Evolutionary conservation across 2,888 invertebrate species (phyloP).

Genomic region (Cephus sareptanus): DNA sequence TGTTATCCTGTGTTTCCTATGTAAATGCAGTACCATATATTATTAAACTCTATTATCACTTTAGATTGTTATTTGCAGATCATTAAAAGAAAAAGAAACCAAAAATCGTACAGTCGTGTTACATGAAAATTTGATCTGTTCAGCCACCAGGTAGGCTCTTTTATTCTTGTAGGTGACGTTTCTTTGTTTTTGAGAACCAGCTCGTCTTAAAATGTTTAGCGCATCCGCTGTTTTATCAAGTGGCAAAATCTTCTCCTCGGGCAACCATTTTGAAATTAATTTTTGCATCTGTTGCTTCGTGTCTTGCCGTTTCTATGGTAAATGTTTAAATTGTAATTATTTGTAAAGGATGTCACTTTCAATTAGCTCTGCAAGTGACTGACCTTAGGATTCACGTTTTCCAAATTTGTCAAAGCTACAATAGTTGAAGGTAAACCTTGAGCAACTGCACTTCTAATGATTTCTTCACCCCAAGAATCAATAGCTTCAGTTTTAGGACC

Average conservation of each 20-base stretch:
- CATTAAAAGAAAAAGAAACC: background rate
- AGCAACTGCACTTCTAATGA: constrained; percentile 81
- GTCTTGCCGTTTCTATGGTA: constrained; percentile 71
- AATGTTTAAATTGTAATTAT: constrained; percentile 11
- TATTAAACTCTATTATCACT: constrained; percentile 37
- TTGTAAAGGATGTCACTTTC: constrained; percentile 3
- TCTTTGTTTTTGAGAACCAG: constrained; percentile 86
- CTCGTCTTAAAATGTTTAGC: constrained; percentile 78
- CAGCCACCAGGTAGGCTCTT: constrained; percentile 87
- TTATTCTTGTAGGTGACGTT: constrained; percentile 80
- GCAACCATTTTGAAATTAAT: constrained; percentile 77
- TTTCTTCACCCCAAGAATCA: constrained; percentile 83
- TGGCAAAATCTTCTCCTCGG: constrained; percentile 83
- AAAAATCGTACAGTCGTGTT: constrained; percentile 59
- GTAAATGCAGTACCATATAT: constrained; percentile 1
- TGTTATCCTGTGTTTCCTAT: constrained; percentile 35
- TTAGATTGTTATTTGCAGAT: background rate
- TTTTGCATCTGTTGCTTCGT: constrained; percentile 76
- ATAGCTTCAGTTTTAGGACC: constrained; percentile 72
- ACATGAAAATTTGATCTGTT: constrained; percentile 77
- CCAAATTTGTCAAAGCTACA: constrained; percentile 79
- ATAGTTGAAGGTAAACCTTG: constrained; percentile 87
- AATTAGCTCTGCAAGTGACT: background rate
- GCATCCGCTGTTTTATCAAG: constrained; percentile 82
- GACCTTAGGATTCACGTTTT: constrained; percentile 77